phyloP scores from a whole-genome alignment of 2,113 vertebrate genomes.

The Monopterus albus region DNA sequence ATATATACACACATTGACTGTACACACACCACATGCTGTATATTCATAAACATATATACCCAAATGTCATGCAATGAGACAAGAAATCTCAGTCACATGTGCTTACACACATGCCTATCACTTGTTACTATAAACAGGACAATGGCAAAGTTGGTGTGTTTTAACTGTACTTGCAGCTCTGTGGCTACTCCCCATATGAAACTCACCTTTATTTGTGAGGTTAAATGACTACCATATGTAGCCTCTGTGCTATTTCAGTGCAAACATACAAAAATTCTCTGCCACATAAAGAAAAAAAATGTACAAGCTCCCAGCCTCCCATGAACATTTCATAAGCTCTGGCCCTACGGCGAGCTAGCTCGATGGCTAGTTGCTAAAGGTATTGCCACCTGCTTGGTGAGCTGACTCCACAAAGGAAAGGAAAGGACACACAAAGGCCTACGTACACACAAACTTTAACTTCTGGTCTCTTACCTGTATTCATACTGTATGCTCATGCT shows the following conservation, averaged over 20 bases:
- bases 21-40: slow-evolving; percentile 17
- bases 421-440: background rate
- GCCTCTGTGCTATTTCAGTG: slow-evolving; percentile 71
- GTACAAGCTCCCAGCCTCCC: slow-evolving; percentile 57
- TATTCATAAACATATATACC: slow-evolving; percentile 2
- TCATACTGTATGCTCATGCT: too few relatives aligned
- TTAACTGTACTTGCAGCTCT: slow-evolving; percentile 40
- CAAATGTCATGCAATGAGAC: background rate
- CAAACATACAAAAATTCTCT: slow-evolving; percentile 74
- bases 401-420: too few relatives aligned
- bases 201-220: slow-evolving; percentile 73
- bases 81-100: background rate
- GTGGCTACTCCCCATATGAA: slow-evolving; percentile 17
- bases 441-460: slow-evolving; percentile 5
- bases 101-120: slow-evolving; percentile 3
- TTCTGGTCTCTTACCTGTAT: slow-evolving; percentile 3
- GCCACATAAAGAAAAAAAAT: slow-evolving; percentile 58
- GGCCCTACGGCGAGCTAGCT: slow-evolving; percentile 31
- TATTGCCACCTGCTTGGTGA: slow-evolving; percentile 40
- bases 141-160: slow-evolving; percentile 34
- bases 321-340: slow-evolving; percentile 54
- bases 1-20: slow-evolving; percentile 1
- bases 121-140: slow-evolving; percentile 31
- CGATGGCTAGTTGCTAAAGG: slow-evolving; percentile 53
- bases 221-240: slow-evolving; percentile 80